These are phyloP conservation scores for Watsonalla binaria DNA, from an alignment of 2,888 invertebrate genomes.

Conservation along the genomic window DNA sequence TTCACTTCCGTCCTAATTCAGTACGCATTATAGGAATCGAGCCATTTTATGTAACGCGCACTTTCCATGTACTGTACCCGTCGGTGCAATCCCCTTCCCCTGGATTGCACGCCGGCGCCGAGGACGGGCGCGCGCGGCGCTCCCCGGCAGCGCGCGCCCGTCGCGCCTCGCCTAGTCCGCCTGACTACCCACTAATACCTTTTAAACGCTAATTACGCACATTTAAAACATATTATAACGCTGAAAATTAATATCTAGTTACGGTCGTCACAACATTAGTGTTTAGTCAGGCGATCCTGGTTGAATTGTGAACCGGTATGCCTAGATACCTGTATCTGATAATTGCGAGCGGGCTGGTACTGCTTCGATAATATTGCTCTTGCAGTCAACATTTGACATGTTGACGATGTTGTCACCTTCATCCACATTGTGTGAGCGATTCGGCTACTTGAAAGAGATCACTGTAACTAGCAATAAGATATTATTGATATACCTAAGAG, in stretches of 20 bases:
- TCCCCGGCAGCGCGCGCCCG: slow-evolving; percentile 28
- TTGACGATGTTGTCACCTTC: slow-evolving; percentile 40
- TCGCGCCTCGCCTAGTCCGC: slow-evolving; percentile 15
- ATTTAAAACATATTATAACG: not conserved
- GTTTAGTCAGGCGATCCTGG: slow-evolving; percentile 10
- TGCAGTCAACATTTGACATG: slow-evolving; percentile 54
- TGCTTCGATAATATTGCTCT: slow-evolving; percentile 67
- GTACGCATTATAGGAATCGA: slow-evolving; percentile 78
- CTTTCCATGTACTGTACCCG: slow-evolving; percentile 54
- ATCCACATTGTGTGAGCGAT: slow-evolving; percentile 54
- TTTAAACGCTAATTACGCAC: not conserved
- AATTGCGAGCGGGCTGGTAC: slow-evolving; percentile 69
- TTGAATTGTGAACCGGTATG: slow-evolving; percentile 18
- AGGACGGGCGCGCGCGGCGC: slow-evolving; percentile 24
- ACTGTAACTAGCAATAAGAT: slow-evolving; percentile 75
- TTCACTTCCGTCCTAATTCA: slow-evolving; percentile 79
- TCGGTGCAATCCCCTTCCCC: slow-evolving; percentile 73
- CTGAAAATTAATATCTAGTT: not conserved
- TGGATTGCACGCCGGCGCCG: slow-evolving; percentile 56
- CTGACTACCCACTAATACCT: slow-evolving; percentile 9
- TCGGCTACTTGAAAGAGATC: slow-evolving; percentile 64
- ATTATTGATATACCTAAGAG: slow-evolving; percentile 74
- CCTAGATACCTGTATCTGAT: slow-evolving; percentile 21
- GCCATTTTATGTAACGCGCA: slow-evolving; percentile 79
- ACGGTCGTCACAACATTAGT: not conserved